These are phyloP conservation scores for Trichopria drosophilae DNA, from an alignment of 2,888 invertebrate species.

Conservation along the genomic window DNA sequence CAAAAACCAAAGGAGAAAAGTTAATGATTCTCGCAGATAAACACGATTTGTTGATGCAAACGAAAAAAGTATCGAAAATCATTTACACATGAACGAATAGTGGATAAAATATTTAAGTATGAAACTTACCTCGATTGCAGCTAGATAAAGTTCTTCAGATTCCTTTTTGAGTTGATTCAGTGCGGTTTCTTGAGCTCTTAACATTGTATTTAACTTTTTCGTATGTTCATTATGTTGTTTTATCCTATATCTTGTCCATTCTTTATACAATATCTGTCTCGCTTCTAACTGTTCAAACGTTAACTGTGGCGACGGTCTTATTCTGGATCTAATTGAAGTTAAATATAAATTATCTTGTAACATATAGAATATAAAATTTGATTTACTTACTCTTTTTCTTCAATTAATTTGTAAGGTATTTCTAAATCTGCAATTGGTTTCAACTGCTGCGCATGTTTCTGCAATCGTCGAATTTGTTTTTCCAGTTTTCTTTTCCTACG, in stretches of 20 bases:
- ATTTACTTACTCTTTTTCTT: slow-evolving; percentile 65
- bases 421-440: slow-evolving; percentile 91
- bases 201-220: slow-evolving; percentile 69
- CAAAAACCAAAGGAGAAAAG: too few relatives aligned
- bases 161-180: slow-evolving; percentile 76
- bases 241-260: slow-evolving; percentile 75
- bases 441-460: slow-evolving; percentile 78
- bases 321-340: slow-evolving; percentile 57
- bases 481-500: slow-evolving; percentile 81
- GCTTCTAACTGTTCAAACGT: slow-evolving; percentile 66
- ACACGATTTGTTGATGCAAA: too few relatives aligned
- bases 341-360: slow-evolving; percentile 15
- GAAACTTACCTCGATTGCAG: slow-evolving; percentile 75
- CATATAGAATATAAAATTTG: not conserved
- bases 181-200: slow-evolving; percentile 75
- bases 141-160: slow-evolving; percentile 84
- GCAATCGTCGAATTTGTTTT: slow-evolving; percentile 80
- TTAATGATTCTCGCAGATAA: too few relatives aligned
- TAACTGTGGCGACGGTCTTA: slow-evolving; percentile 60
- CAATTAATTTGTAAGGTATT: slow-evolving; percentile 68
- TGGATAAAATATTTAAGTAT: slow-evolving; percentile 63
- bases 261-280: slow-evolving; percentile 69
- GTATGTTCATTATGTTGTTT: slow-evolving; percentile 68
- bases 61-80: too few relatives aligned
- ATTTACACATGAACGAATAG: not conserved